Base-by-base conservation (phyloP, 2,113 vertebrate genomes). In the Notechis scutatus region DNA sequence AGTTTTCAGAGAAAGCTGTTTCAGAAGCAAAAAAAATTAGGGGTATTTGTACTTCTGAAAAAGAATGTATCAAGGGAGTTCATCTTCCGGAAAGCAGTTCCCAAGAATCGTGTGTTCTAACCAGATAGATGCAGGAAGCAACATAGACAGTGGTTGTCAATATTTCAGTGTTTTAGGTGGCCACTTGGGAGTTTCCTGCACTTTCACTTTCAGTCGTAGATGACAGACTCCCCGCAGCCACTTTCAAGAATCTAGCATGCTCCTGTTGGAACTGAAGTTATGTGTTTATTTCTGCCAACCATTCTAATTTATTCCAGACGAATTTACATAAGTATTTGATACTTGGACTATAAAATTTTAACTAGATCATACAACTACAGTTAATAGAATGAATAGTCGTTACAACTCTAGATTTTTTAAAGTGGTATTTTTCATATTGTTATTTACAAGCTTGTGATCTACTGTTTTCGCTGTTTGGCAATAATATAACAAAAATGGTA, bases 181-280 rank as follows among this genome's bases (percentile, higher is more conserved):
- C 95, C 90, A 0, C 95, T 89, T 95, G 96, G 96, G 96, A 96
- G 81, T 95, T 95, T 96, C 96, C 95, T 85, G 89, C 92, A 93
- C 96, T 97, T 97, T 97, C 95, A 87, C 95, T 97, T 97, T 96
- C 96, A 2, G 42, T 96, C 93, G 92, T 88, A 6, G 89, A 57
- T 45, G 91, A 39, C 81, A 74, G 47, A 94, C 20, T 89, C 88
- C 86, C 94, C 59, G 87, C 0, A 92, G 93, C 94, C 89, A 92
- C 91, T 91, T 94, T 14, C 39, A 86, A 96, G n/a, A 93, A 90
- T 42, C 15, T 34, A 50, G 89, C 56, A 50, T 11, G 15, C 29
- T 61, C 26, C 55, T 18, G 69, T 42, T 61, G 45, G 69, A 61
- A n/a, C 21, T 47, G 55, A 61, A 21, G 8, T 90, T 57, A 14